Base-by-base conservation (phyloP, 2,797 vertebrate genomes). In the Echeneis naucrates region DNA sequence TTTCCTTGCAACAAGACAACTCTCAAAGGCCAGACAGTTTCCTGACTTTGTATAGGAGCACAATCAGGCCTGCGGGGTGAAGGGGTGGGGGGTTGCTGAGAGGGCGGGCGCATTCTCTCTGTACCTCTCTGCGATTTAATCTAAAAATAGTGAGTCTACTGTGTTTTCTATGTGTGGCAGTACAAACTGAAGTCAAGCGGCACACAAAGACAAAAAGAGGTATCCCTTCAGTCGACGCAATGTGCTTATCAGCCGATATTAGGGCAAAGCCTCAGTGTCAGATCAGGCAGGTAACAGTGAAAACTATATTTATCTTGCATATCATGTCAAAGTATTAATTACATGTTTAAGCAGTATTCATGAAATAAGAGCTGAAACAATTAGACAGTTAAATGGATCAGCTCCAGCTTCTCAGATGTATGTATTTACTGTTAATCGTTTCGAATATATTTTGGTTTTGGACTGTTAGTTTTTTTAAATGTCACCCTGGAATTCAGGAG, bases 31-130 rank as follows among this genome's bases (percentile, higher is more conserved):
- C 91, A 87, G 74, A 74, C 81, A 23, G 88, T 83, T 94, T 95
- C 95, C 95, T 95, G 94, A 94, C 93, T 95, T 95, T 95, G 94
- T 95, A 87, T 84, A 77, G 79, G 78, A 90, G 90, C 78, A 95
- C 93, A 95, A 95, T 94, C 85, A 86, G 81, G 65, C 70, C 69
- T 74, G 68, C 42, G 21, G 87, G 76, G 50, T 2, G 42, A 85
- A 42, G 30, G 16, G n/a, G n/a, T n/a, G 37, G 38, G 54, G 30
- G 61, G 60, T 2, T 50, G 38, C 10, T 12, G 17, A 51, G 45
- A 58, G 82, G 70, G 60, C 68, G 30, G 77, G 82, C 54, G 24
- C 68, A 74, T 72, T 84, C 38, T 83, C 68, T 68, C 68, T 60
- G 77, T 87, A 67, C 75, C 75, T 85, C 83, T 81, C 77, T 80